Conservation (phyloP, 2,888 invertebrate species). For the Portevinia maculata region DNA sequence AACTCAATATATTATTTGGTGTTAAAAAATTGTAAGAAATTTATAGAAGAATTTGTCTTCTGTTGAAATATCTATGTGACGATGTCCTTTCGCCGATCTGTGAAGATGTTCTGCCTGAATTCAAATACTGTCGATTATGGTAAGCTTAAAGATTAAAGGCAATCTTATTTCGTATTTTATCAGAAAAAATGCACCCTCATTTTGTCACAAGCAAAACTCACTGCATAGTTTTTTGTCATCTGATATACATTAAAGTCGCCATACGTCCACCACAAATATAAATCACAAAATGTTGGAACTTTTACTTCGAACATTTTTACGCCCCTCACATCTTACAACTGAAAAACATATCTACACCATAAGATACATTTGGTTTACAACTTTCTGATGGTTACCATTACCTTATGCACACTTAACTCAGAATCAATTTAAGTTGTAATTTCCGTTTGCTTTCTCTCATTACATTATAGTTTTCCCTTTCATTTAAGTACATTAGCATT, state of each 20-base stretch:
- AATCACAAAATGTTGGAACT: not conserved
- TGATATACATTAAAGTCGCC: not conserved
- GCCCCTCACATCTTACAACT: not conserved
- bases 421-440: not conserved
- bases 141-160: slow-evolving; percentile 16
- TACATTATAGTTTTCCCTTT: slow-evolving; percentile 6
- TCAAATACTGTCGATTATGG: slow-evolving; percentile 35
- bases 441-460: slow-evolving; percentile 37
- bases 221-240: slow-evolving; percentile 16
- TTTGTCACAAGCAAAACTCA: slow-evolving; percentile 10
- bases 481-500: slow-evolving; percentile 17
- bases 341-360: not conserved
- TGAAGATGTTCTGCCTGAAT: slow-evolving; percentile 30
- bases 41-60: slow-evolving; percentile 39
- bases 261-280: slow-evolving; percentile 14
- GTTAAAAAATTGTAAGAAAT: slow-evolving; percentile 32
- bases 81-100: slow-evolving; percentile 52
- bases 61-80: slow-evolving; percentile 38
- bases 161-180: slow-evolving; percentile 9
- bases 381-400: not conserved
- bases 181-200: slow-evolving; percentile 11
- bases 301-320: not conserved
- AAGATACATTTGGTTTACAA: slow-evolving; percentile 4
- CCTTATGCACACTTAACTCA: not conserved
- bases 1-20: slow-evolving; percentile 12